phyloP scores from a whole-genome alignment of 1,140 invertebrate genomes.

The Zaprionus camerounensis region DNA sequence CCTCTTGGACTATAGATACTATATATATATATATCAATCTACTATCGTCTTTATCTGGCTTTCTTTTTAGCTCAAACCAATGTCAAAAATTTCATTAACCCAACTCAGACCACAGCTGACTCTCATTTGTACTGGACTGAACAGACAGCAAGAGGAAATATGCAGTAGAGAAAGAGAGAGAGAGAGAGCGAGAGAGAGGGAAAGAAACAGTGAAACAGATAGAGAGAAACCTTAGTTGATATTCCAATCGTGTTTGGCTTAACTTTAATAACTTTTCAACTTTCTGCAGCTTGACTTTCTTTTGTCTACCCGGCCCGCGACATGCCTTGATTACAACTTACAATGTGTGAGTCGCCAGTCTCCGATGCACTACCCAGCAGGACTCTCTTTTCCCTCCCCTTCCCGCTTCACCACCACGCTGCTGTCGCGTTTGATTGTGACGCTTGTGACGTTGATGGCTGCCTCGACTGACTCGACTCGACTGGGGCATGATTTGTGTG shows the following conservation, averaged over 20 bases:
- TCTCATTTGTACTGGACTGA: neutral
- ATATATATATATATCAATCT: too few species aligned
- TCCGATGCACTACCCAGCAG: slow-evolving; percentile 12
- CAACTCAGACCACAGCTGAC: slow-evolving; percentile 3
- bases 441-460: slow-evolving; percentile 69
- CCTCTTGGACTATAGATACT: too few species aligned
- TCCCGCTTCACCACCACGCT: neutral
- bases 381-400: neutral
- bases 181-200: neutral
- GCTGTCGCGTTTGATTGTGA: slow-evolving; percentile 59
- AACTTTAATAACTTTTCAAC: slow-evolving; percentile 81
- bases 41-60: neutral
- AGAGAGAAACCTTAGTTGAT: slow-evolving; percentile 57
- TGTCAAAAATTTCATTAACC: slow-evolving; percentile 37
- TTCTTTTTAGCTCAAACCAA: slow-evolving; percentile 3
- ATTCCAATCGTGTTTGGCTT: slow-evolving; percentile 75
- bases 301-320: slow-evolving; percentile 59
- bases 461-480: slow-evolving; percentile 45
- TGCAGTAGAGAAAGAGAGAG: neutral
- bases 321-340: slow-evolving; percentile 74
- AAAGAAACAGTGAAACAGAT: neutral
- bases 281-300: slow-evolving; percentile 60
- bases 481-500: slow-evolving; percentile 70
- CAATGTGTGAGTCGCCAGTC: slow-evolving; percentile 34
- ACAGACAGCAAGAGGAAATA: neutral